These are phyloP conservation scores for Baryphthengus martii DNA, from an alignment of 2,113 vertebrate genomes.

Conservation along the genomic window DNA sequence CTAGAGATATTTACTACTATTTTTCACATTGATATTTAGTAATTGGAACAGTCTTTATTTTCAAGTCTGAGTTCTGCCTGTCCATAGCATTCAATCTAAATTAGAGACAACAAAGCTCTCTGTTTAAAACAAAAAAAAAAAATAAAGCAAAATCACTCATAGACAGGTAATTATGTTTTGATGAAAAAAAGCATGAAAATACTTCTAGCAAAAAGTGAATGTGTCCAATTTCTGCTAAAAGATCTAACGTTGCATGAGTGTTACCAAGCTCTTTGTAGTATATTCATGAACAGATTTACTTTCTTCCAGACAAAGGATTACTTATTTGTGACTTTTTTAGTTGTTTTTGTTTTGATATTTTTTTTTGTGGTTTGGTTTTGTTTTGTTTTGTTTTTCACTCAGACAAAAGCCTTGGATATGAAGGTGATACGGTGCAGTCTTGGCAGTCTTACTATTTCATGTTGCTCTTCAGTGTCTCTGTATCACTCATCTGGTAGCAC, in stretches of 20 bases:
- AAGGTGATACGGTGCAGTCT: conserved; percentile 9
- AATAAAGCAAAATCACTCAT: not conserved
- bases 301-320: not conserved
- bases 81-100: not conserved
- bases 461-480: not conserved
- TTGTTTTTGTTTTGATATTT: not conserved
- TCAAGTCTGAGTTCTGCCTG: not conserved
- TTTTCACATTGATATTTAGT: not conserved
- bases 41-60: not conserved
- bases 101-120: not conserved
- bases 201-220: not conserved
- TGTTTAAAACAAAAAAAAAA: not conserved
- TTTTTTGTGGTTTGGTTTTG: not conserved
- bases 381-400: not conserved
- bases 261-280: not conserved
- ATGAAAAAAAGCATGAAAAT: not conserved
- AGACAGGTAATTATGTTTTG: not conserved
- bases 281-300: not conserved
- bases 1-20: not conserved
- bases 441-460: not conserved
- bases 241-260: not conserved
- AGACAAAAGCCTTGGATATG: conserved; percentile 42
- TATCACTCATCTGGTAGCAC: conserved; percentile 54
- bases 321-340: not conserved
- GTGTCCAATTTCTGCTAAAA: not conserved